Conservation (phyloP, 2,113 vertebrate species). For the Semnopithecus entellus region DNA sequence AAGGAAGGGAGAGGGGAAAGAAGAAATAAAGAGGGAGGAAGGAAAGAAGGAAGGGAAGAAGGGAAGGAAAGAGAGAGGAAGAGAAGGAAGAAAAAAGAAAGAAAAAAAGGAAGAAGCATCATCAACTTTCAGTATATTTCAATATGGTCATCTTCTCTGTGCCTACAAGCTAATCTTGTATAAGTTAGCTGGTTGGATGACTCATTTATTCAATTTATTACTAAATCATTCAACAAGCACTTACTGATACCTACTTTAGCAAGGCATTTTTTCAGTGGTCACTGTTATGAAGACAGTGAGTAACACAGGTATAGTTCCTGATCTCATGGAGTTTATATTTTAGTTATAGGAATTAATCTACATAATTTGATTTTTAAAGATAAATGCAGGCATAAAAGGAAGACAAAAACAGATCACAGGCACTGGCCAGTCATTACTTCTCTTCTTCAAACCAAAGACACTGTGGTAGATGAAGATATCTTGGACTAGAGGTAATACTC, state of each 20-base stretch:
- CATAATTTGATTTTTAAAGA: constrained; percentile 9
- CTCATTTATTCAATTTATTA: neutral
- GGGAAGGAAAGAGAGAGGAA: no score
- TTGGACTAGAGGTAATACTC: neutral
- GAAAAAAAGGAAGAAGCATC: no score
- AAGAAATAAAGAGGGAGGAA: neutral
- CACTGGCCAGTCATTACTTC: neutral
- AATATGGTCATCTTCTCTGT: neutral
- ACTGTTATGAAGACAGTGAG: neutral
- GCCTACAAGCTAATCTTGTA: neutral
- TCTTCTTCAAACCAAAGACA: neutral
- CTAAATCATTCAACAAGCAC: neutral
- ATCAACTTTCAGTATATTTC: neutral
- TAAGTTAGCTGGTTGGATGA: neutral
- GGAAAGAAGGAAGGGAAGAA: neutral
- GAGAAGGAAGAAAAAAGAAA: no score
- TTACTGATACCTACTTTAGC: neutral
- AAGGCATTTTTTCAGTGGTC: neutral
- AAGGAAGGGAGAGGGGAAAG: no score
- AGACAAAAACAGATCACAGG: neutral
- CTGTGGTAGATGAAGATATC: neutral
- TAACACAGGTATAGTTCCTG: neutral
- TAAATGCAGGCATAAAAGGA: neutral
- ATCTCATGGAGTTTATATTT: neutral
- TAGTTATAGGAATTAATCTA: neutral